Evolutionary conservation across 2,113 vertebrate species (phyloP).

Genomic region (rabbit (Oryctolagus cuniculus)): DNA sequence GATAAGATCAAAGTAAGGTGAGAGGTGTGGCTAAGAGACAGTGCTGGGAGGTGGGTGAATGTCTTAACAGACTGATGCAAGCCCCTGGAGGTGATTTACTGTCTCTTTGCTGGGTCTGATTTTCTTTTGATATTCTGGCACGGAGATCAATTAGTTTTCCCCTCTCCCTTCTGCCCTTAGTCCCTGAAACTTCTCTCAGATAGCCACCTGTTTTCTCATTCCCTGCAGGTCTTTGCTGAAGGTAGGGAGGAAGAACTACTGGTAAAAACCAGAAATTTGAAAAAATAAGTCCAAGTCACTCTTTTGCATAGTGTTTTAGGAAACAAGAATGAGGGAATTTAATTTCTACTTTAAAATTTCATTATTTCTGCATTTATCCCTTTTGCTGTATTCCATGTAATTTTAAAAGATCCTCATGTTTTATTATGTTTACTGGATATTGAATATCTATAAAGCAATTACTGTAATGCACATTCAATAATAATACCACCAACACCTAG

Average conservation of each 20-base stretch:
- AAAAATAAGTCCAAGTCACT: background rate
- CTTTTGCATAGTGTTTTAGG: background rate
- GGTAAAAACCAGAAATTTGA: background rate
- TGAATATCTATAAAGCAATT: background rate
- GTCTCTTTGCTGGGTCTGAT: background rate
- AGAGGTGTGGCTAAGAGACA: background rate
- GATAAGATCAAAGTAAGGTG: background rate
- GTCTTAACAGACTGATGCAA: rapidly evolving
- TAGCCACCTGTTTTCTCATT: background rate
- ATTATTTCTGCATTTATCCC: slow-evolving; percentile 2
- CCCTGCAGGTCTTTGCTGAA: background rate
- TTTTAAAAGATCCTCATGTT: background rate
- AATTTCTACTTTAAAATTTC: slow-evolving; percentile 7
- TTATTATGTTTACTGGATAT: background rate
- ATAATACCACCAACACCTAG: background rate
- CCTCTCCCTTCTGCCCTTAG: background rate
- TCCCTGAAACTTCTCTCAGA: slow-evolving; percentile 19
- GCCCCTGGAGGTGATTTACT: background rate
- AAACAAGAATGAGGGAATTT: background rate
- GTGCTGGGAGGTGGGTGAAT: background rate
- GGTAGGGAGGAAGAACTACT: background rate
- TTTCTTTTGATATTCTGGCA: background rate
- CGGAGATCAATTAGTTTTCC: background rate
- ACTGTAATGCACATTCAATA: background rate
- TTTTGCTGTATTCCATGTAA: background rate